Conservation (phyloP, 2,113 vertebrate genomes). For the Bufo bufo region DNA sequence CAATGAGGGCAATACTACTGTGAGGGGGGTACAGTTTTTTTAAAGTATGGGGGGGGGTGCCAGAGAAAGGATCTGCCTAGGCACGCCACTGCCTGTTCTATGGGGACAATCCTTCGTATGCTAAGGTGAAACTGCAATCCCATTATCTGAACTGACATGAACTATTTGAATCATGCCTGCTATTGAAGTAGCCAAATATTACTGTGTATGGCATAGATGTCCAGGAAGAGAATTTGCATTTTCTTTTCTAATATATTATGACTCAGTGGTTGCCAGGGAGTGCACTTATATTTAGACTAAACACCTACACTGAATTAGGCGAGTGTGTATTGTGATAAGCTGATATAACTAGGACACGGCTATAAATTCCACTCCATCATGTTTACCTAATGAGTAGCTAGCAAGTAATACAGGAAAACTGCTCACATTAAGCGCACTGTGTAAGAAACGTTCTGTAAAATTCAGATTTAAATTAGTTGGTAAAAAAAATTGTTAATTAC, state of each 20-base stretch:
- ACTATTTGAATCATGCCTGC: neutral
- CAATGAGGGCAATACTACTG: too few species aligned
- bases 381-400: constrained; percentile 6
- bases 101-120: too few species aligned
- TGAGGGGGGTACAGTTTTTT: too few species aligned
- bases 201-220: neutral
- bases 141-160: neutral
- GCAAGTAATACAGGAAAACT: neutral
- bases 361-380: constrained; percentile 28
- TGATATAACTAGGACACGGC: constrained; percentile 27
- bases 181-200: constrained; percentile 21
- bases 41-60: too few species aligned
- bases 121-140: neutral
- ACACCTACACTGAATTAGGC: constrained; percentile 35
- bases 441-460: too few species aligned
- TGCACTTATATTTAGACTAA: constrained; percentile 42
- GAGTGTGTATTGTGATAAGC: constrained; percentile 38
- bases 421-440: neutral
- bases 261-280: constrained; percentile 44
- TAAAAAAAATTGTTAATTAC: too few species aligned
- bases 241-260: constrained; percentile 11
- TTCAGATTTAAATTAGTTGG: too few species aligned
- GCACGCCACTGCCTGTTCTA: too few species aligned
- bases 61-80: too few species aligned
- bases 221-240: constrained; percentile 33